Evolutionary conservation across 1,140 invertebrate genomes (phyloP), one percentile per base, ranked within the genome.

Genomic region (Orchesella cincta): DNA sequence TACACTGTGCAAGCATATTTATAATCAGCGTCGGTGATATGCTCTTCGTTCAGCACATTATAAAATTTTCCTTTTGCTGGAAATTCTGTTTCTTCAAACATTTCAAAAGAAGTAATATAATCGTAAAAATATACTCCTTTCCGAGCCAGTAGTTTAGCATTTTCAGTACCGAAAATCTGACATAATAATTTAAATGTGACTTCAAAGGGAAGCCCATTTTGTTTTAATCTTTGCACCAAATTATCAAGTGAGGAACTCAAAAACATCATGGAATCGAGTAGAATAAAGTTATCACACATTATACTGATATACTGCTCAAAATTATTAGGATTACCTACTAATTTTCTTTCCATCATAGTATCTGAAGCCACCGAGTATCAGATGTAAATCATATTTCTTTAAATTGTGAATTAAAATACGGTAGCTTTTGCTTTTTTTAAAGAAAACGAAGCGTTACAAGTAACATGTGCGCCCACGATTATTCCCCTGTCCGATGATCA

Each of bases 391-490:
- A 82, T 85, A 87, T 0, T 81, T 83, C 26, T 54, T 71, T 16
- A 86, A 78, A 82, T 86, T 86, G 79, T 87, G 86, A 74, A 87
- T 85, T 75, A 85, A 77, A 31, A 86, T 79, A 14, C 85, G 84
- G 70, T 85, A 64, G 67, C 82, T 78, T 33, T 81, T 77, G 35
- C 80, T 67, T 28, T 80, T 52, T 81, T 83, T 77, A 78, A 80
- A 84, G 51, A 8, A 8, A 46, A 46, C 18, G 5, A 8, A 8
- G 39, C 18, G 39, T 46, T 46, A 46, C 39, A 46, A 46, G 5
- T 18, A 5, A 46, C 18, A 18, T 46, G 39, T 18, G 39, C 18
- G 18, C 39, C 39, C 39, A 46, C 39, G 39, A 46, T n/a, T 8
- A 46, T 8, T 8, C 39, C 18, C 39, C 39, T 8, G 39, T 46